phyloP scores from a whole-genome alignment of 2,888 invertebrate species.

The Epirrita christyi region DNA sequence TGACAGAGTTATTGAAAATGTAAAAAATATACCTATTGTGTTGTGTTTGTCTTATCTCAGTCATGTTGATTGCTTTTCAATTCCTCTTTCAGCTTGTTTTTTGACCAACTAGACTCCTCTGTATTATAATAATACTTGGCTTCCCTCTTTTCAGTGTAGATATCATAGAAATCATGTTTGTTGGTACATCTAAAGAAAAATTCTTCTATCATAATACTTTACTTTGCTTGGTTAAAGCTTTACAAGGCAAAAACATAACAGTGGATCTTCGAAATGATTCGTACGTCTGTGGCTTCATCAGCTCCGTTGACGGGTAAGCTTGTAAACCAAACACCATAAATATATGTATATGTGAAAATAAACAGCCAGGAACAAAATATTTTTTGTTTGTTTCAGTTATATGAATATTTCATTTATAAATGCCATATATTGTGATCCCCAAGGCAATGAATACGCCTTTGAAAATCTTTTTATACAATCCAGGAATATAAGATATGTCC shows the following conservation, averaged over 20 bases:
- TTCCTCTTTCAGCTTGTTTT: no score
- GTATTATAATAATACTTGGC: no score
- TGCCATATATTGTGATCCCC: constrained; percentile 86
- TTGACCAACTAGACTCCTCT: no score
- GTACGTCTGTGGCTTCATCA: constrained; percentile 85
- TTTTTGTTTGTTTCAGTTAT: constrained; percentile 69
- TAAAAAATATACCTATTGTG: no score
- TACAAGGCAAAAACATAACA: constrained; percentile 85
- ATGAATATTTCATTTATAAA: constrained; percentile 88
- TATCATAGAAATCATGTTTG: constrained; percentile 49
- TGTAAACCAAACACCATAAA: not conserved
- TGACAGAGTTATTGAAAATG: not conserved
- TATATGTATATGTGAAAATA: not conserved
- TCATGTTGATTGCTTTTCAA: no score
- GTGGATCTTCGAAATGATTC: constrained; percentile 88
- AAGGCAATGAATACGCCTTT: constrained; percentile 85
- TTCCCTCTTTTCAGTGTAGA: not conserved
- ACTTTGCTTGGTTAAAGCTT: constrained; percentile 85
- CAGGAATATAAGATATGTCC: constrained; percentile 88
- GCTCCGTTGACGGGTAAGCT: constrained; percentile 87
- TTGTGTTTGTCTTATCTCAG: no score
- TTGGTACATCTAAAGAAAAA: constrained; percentile 68
- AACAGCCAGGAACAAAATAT: not conserved
- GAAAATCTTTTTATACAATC: constrained; percentile 86
- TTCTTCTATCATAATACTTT: constrained; percentile 85